Evolutionary conservation across 2,797 vertebrate species (phyloP).

Genomic region (Cichlasoma orientale): DNA sequence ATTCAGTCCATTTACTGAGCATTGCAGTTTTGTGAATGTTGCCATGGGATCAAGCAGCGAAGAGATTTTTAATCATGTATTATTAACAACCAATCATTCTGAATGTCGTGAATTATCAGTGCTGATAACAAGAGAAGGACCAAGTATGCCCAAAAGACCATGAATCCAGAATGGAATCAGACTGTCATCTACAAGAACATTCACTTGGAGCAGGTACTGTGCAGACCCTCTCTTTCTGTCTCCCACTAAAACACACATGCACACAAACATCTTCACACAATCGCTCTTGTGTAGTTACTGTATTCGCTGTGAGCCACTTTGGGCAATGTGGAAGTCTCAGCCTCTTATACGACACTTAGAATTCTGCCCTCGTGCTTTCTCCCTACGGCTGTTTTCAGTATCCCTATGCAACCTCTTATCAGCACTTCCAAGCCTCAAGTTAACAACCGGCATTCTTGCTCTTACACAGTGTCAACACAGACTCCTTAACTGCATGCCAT

Average conservation of each 20-base stretch:
- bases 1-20: conserved; percentile 38
- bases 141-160: conserved; percentile 94
- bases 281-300: conserved; percentile 1
- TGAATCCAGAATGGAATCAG: conserved; percentile 99
- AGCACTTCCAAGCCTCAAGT: conserved; percentile 29
- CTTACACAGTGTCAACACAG: conserved; percentile 13
- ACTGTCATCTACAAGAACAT: conserved; percentile 99
- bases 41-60: conserved; percentile 10
- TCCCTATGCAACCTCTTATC: conserved; percentile 44
- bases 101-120: conserved; percentile 79
- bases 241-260: neutral
- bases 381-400: conserved; percentile 27
- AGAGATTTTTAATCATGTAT: neutral
- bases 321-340: conserved; percentile 19
- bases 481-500: neutral
- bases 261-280: neutral
- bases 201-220: conserved; percentile 92
- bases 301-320: conserved; percentile 19
- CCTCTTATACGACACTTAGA: conserved; percentile 17
- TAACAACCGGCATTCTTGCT: conserved; percentile 31
- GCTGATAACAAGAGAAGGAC: conserved; percentile 96
- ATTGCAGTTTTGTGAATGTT: conserved; percentile 47
- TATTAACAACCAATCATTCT: conserved; percentile 38
- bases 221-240: conserved; percentile 2
- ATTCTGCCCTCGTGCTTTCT: conserved; percentile 27